Conservation (phyloP, 1,140 invertebrate species). For the Vanessa atalanta region DNA sequence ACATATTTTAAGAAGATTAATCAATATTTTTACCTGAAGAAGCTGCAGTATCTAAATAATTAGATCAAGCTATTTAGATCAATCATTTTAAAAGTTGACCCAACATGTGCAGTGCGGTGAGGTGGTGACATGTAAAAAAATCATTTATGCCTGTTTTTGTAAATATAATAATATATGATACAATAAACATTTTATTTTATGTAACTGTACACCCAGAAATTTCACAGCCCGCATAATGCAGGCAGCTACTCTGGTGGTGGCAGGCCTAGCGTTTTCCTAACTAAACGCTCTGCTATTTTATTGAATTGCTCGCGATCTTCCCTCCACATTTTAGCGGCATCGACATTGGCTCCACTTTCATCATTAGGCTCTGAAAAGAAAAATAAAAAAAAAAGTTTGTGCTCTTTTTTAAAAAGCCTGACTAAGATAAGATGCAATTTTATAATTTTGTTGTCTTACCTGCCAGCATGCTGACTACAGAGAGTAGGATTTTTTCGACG, state of each 20-base stretch:
- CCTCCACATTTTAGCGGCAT: conserved; percentile 99
- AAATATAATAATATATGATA: no score
- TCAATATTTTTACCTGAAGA: no score
- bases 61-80: no score
- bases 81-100: no score
- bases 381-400: neutral
- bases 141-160: no score
- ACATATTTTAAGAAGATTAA: no score
- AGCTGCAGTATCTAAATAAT: no score
- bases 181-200: no score
- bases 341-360: conserved; percentile 99
- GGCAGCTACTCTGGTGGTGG: conserved; percentile 28
- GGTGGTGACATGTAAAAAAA: no score
- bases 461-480: conserved; percentile 99
- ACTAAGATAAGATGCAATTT: no score
- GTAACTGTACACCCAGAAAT: no score
- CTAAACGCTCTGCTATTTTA: conserved; percentile 94
- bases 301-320: conserved; percentile 97
- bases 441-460: conserved; percentile 72
- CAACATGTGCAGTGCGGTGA: no score
- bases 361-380: conserved; percentile 95
- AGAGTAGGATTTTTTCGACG: conserved; percentile 99
- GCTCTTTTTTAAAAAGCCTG: neutral
- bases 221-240: neutral
- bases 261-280: conserved; percentile 91